A percentile compares a stretch with the other conserved stretches of the same genome.
Evolutionary conservation across 2,888 invertebrate species (phyloP).

Genomic region (Drosophila prostipennis): DNA sequence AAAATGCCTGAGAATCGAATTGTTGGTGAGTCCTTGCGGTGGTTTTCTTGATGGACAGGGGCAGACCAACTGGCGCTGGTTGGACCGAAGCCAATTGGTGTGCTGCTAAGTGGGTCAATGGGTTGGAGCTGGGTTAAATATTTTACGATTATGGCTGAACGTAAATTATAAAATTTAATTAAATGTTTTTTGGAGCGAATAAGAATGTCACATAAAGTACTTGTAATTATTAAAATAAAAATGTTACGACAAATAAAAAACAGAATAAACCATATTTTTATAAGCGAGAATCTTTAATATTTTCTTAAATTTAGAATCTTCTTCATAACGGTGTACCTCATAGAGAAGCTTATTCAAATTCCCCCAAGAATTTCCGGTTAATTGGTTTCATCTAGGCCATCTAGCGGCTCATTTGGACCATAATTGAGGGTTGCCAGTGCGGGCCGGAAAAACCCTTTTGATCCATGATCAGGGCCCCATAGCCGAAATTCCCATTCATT

Average conservation of each 20-base stretch:
- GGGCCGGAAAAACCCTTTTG: conserved; percentile 32
- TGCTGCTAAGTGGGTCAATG: conserved; percentile 12
- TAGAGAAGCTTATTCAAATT: not conserved
- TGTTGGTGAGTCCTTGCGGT: conserved; percentile 8
- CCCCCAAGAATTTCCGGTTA: conserved; percentile 12
- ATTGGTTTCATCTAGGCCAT: conserved; percentile 59
- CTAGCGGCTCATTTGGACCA: conserved; percentile 53
- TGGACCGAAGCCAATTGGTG: conserved; percentile 11
- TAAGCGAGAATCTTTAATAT: too few species aligned
- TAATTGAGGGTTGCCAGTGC: conserved; percentile 27
- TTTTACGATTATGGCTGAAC: not conserved
- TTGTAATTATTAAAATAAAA: too few species aligned
- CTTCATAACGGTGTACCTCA: too few species aligned
- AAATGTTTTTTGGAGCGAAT: not conserved
- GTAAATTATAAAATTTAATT: not conserved
- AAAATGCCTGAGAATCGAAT: conserved; percentile 10
- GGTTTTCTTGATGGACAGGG: conserved; percentile 8
- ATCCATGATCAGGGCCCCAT: conserved; percentile 31
- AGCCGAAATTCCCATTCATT: conserved; percentile 41
- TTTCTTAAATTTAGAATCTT: too few species aligned
- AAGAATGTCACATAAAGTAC: too few species aligned
- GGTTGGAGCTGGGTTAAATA: not conserved
- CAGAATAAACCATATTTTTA: too few species aligned
- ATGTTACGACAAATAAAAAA: too few species aligned
- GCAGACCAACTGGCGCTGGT: conserved; percentile 37